A percentile compares a stretch with the other conserved stretches of the same genome.
Evolutionary conservation across 2,113 vertebrate genomes (phyloP).

Genomic region (Leucopsar rothschildi): DNA sequence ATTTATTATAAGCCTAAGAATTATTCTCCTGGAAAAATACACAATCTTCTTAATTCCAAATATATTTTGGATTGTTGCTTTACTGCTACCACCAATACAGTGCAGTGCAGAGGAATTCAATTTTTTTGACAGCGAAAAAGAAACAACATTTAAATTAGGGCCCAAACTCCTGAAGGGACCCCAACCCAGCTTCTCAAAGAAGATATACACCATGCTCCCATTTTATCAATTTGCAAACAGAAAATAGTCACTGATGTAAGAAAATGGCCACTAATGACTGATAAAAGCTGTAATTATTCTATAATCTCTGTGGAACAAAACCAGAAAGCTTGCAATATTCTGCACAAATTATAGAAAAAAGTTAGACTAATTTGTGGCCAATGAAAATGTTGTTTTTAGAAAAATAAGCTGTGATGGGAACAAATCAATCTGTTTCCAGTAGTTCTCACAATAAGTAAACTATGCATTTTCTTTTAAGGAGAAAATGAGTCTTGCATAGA

Average conservation of each 20-base stretch:
- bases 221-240: not conserved
- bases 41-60: not conserved
- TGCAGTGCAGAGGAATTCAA: not conserved
- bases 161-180: not conserved
- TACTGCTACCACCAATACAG: not conserved
- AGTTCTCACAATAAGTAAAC: not conserved
- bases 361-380: not conserved
- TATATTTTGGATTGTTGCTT: not conserved
- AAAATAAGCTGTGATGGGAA: not conserved
- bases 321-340: not conserved
- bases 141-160: not conserved
- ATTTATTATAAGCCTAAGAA: not conserved
- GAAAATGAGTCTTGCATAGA: not conserved
- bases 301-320: not conserved
- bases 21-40: not conserved
- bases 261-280: not conserved
- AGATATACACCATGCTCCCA: not conserved
- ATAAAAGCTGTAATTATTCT: not conserved
- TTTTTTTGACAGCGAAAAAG: not conserved
- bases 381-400: accelerated
- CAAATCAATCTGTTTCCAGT: not conserved
- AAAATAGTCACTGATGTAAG: not conserved
- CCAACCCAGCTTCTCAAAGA: not conserved
- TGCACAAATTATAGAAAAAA: not conserved
- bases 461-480: not conserved